Base-by-base conservation (phyloP, 2,797 vertebrate species). In the Florisuga fusca region DNA sequence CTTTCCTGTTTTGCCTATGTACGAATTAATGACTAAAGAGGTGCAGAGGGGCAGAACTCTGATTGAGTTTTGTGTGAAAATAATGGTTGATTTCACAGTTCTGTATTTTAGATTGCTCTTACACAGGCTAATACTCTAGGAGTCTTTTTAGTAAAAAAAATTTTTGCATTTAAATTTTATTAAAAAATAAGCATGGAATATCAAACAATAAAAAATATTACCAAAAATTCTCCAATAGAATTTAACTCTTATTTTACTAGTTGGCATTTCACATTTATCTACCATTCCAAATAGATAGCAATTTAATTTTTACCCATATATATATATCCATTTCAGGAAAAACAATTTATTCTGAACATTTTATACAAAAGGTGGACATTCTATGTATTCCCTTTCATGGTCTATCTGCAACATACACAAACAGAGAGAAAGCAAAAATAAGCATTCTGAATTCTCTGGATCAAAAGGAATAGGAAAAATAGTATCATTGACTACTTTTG, bases 91-190 rank as follows among this genome's bases (percentile, higher is more conserved):
- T 83, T 71, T 89, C 9, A 10, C 27, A 66, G 17, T 43, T 51
- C 13, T 62, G 6, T 57, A 15, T 71, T 67, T 75, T 21, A 71
- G 12, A 58, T 20, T 31, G 8, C n/a, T 59, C 82, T 81, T 29
- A 41, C 8, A 25, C 16, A n/a, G 1, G 6, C 15, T 75, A 12
- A 34, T 43, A 58, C 0, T 0, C 8, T 62, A 59, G 12, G 7
- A 82, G 63, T 61, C 19, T 41, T 68, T 72, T 69, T 12, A 67
- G 15, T 54, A 34, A 82, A 78, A 79, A 58, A 8, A 29, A 17
- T 33, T 78, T 90, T 79, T 45, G 20, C 18, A 78, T 58, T 48
- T 53, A 75, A 34, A 57, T 75, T 75, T 66, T 71, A 31, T 46
- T 29, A 25, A 90, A 55, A 18, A 29, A 34, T 67, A 75, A 67